Evolutionary conservation across 2,888 invertebrate genomes (phyloP), one percentile per base, ranked within the genome.

Genomic region (Dugesia japonica): DNA sequence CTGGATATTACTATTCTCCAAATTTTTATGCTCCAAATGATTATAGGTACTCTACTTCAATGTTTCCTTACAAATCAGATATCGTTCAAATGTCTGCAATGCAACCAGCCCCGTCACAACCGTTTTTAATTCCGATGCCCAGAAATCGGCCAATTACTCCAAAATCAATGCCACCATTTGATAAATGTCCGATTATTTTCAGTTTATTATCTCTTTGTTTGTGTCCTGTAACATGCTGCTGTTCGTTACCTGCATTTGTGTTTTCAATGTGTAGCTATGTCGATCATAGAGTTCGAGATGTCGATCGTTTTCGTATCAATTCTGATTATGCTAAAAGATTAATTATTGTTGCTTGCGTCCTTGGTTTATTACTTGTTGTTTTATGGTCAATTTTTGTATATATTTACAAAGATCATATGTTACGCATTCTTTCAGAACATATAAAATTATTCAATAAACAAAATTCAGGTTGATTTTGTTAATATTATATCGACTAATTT

Each of bases 111-210:
- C 56, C 56, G 7, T 56, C 56, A 13, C 56, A n/a, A 56, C 56
- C 56, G n/a, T 23, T 56, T 23, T n/a, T 56, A 20, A 56, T 56
- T 56, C 56, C 56, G 17, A 56, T 56, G n/a, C 56, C 56, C n/a
- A n/a, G 56, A 20, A 56, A 56, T 23, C 4, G 56, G 17, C 56
- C 4, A 56, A n/a, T n/a, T 4, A 7, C n/a, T 23, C 56, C 56
- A 23, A 56, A 56, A n/a, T 75, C 75, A 13, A 42, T 56, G 56
- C 75, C 75, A 4, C 75, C 75, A 42, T 75, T 56, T 28, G 75
- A 75, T 28, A 28, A 71, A 28, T 75, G 42, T 56, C 75, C 75
- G 13, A 42, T 75, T 26, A 71, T 75, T 23, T 75, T 42, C 75
- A 42, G 42, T 42, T 23, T 75, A 26, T 56, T 75, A n/a, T 42